Evolutionary conservation across 2,888 invertebrate species (phyloP).

Genomic region (Sylvicola fuscatus): DNA sequence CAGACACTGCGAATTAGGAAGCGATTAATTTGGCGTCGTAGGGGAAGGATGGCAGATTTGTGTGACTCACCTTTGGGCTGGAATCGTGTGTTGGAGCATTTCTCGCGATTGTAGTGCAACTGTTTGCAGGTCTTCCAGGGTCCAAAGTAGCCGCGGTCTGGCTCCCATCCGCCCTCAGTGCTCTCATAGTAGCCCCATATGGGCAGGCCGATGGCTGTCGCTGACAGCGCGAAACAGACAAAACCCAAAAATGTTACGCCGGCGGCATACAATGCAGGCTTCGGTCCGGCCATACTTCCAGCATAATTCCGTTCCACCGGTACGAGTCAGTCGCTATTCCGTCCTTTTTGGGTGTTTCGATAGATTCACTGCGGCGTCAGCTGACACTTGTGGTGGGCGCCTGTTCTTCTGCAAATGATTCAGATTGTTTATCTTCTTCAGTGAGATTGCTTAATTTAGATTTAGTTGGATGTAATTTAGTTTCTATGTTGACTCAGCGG

Average conservation of each 20-base stretch:
- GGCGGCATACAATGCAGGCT: slow-evolving; percentile 23
- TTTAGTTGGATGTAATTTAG: too few relatives aligned
- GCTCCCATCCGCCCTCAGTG: slow-evolving; percentile 34
- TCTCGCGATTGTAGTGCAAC: slow-evolving; percentile 58
- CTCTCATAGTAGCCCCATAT: slow-evolving; percentile 68
- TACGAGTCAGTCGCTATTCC: too few relatives aligned
- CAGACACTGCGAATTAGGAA: slow-evolving; percentile 40
- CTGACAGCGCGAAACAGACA: slow-evolving; percentile 60
- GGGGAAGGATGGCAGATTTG: neutral
- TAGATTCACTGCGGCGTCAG: too few relatives aligned
- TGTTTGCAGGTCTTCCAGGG: slow-evolving; percentile 75
- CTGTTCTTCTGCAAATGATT: too few relatives aligned
- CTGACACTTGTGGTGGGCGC: too few relatives aligned
- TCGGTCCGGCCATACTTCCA: slow-evolving; percentile 21
- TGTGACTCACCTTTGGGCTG: slow-evolving; percentile 45
- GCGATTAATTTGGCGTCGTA: neutral
- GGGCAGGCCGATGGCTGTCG: slow-evolving; percentile 64
- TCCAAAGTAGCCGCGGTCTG: slow-evolving; percentile 69
- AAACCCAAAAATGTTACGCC: slow-evolving; percentile 35
- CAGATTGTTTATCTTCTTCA: too few relatives aligned
- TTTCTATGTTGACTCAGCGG: too few relatives aligned
- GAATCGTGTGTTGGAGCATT: slow-evolving; percentile 63
- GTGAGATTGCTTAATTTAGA: too few relatives aligned
- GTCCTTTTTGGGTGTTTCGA: too few relatives aligned
- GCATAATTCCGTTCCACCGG: too few relatives aligned